Evolutionary conservation across 2,888 invertebrate species (phyloP).

Genomic region (Pristionchus arcanus): DNA sequence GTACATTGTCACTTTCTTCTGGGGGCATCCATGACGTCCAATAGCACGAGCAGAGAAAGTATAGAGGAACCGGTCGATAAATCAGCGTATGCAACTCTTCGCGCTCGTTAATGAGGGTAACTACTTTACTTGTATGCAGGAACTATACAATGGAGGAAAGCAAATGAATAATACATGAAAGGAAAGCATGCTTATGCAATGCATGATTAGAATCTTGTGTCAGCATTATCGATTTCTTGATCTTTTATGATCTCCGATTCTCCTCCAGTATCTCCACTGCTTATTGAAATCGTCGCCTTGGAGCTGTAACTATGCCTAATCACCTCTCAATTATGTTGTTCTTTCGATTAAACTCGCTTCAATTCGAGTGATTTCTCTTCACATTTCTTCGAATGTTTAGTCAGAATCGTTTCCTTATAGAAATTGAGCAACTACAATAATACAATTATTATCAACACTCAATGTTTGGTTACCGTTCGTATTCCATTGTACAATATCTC

Average conservation of each 20-base stretch:
- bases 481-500: slow-evolving; percentile 57
- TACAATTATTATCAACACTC: neutral
- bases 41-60: neutral
- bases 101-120: neutral
- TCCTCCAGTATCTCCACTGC: slow-evolving; percentile 9
- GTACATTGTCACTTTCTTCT: slow-evolving; percentile 8
- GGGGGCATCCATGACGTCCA: neutral
- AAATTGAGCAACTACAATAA: neutral
- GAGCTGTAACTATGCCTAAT: slow-evolving; percentile 46
- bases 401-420: neutral
- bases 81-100: slow-evolving; percentile 8
- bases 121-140: slow-evolving; percentile 18
- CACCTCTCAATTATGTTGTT: neutral
- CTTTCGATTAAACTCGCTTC: neutral
- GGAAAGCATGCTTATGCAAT: neutral
- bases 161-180: neutral
- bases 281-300: slow-evolving; percentile 23
- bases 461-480: neutral
- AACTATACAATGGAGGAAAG: slow-evolving; percentile 3
- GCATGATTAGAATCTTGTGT: neutral
- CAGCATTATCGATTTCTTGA: neutral
- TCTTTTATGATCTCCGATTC: slow-evolving; percentile 8
- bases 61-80: slow-evolving; percentile 32
- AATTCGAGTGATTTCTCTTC: slow-evolving; percentile 12
- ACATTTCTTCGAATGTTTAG: neutral